Base-by-base conservation (phyloP, 2,888 invertebrate species). In the Pristionchus arcanus region DNA sequence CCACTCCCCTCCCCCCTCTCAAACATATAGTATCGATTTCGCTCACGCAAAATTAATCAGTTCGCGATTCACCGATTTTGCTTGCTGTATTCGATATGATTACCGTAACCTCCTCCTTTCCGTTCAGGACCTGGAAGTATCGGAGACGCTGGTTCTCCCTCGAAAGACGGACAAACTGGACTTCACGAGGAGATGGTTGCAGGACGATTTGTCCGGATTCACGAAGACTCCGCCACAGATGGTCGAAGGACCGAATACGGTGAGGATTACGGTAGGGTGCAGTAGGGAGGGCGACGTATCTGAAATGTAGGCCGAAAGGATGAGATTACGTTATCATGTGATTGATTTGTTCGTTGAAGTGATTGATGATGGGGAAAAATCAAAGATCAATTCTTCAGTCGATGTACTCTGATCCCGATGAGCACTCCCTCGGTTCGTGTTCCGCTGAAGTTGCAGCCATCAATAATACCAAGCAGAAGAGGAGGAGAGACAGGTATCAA, bases 361-460 rank as follows among this genome's bases (percentile, higher is more conserved):
- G 19, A 21, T 21, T 49, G n/a, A 42, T 28, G 59, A 11, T 16
- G 31, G 19, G 0, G 19, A 15, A 77, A n/a, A 77, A 25, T 77
- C 42, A 77, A 42, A 77, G 77, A 77, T 42, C 77, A 25, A 34
- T 15, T 19, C 31, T 49, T 21, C 55, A 25, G 92, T 92, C 91
- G 88, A 81, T 91, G 90, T 93, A 93, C 89, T 90, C 91, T 90
- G 93, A 93, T 83, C 91, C 91, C 34, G 93, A 93, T 66, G 93
- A 93, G 86, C 93, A 93, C 77, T 93, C 93, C 1, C 90, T 93
- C 25, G 95, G 95, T 83, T 93, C 93, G 77, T 95, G 95, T 84
- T 94, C 94, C 34, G 95, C 94, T 55, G 95, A 95, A 91, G 95
- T 95, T n/a, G 95, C 95, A 21, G 94, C 94, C 3, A 95, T 94